Evolutionary conservation across 2,888 invertebrate species (phyloP).

Genomic region (Eurytoma californica): DNA sequence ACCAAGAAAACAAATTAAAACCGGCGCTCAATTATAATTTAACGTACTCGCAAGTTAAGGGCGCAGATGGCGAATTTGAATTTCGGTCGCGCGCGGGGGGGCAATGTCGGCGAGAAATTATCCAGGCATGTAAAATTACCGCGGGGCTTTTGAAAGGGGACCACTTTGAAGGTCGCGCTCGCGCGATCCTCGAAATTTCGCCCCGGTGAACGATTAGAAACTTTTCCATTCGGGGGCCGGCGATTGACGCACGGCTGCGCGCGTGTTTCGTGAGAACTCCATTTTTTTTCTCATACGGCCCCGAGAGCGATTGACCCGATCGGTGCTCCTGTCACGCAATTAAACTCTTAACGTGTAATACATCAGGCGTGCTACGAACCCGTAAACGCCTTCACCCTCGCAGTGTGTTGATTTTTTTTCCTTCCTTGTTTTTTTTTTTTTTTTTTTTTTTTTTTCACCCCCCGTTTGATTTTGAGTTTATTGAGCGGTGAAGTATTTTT

Average conservation of each 20-base stretch:
- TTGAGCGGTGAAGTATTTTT: background rate
- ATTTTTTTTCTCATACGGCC: background rate
- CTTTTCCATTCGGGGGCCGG: background rate
- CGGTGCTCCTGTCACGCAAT: constrained; percentile 10
- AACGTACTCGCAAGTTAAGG: too few species aligned
- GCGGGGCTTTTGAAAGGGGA: background rate
- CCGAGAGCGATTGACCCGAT: background rate
- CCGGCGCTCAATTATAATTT: too few species aligned
- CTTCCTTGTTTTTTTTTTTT: background rate
- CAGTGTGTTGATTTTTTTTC: background rate
- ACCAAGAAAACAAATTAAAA: too few species aligned
- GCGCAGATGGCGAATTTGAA: too few species aligned
- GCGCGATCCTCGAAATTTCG: background rate
- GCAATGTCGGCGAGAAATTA: background rate
- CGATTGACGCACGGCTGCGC: background rate
- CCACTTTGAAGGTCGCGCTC: constrained; percentile 3
- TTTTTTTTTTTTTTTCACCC: background rate
- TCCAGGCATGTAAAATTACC: constrained; percentile 8
- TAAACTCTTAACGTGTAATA: constrained; percentile 17
- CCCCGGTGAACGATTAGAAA: constrained; percentile 11
- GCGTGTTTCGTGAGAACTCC: background rate
- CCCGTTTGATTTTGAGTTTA: too few species aligned
- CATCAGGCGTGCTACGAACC: background rate
- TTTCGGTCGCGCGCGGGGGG: background rate
- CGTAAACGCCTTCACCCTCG: background rate